Base-by-base conservation (phyloP, 1,140 invertebrate genomes). In the Bombus superbus region DNA sequence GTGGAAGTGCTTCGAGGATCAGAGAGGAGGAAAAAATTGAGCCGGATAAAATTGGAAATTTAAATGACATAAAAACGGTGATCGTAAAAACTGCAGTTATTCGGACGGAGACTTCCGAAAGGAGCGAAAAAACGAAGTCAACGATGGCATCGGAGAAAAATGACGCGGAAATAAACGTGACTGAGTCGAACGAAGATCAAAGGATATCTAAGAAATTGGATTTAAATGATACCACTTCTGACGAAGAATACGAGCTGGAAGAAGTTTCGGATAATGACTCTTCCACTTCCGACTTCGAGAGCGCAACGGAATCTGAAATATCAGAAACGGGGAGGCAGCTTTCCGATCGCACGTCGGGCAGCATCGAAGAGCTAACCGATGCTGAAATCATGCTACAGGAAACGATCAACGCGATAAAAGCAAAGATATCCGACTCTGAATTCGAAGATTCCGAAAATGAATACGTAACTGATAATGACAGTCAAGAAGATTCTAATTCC, bases 361-460 rank as follows among this genome's bases (percentile, higher is more conserved):
- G 83, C 42, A 42, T 92, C 11, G 91, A 94, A 13, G 90, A 93
- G 8, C 73, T 94, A 25, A 93, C 92, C 11, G 92, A 92, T 40
- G 94, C 92, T 8, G 94, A 95, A 82, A 88, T 94, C 47, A 87
- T 93, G 72, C 47, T 95, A 8, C 92, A 94, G 75, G 93, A 94
- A 66, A 95, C 94, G n/a, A 79, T 95, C 35, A 92, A 92, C 66
- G 92, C 93, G 81, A 94, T 95, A 42, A 94, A 94, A 74, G 92
- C 93, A 2, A 92, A 94, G 77, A 91, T 95, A 81, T 94, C 94
- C 15, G 94, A 94, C 44, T 93, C 93, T 25, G 84, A 83, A 53
- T 86, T 80, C 11, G 91, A 92, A 22, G 83, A 89, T 40, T 85
- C 85, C n/a, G 88, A 86, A 18, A 86, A 83, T 38, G 73, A 73